Base-by-base conservation (phyloP, 2,888 invertebrate species). In the Rhagonycha lutea region DNA sequence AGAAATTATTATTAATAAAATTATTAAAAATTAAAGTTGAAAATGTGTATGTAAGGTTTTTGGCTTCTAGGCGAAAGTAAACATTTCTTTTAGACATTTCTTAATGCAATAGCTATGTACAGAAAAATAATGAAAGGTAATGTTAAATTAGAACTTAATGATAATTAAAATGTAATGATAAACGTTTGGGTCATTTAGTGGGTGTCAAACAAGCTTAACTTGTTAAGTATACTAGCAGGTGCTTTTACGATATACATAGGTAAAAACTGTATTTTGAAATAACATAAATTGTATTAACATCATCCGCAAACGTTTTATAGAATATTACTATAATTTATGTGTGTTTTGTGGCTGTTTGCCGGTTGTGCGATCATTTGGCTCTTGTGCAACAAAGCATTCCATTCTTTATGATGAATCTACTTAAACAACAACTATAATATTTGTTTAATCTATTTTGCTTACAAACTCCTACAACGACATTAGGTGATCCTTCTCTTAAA, bases 291-390 rank as follows among this genome's bases (percentile, higher is more conserved):
- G 69, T 61, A 63, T 68, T 14, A 73, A 73, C 63, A 73, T 73
- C 73, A 69, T 73, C 65, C 68, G 62, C 24, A 63, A 67, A 70
- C 62, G 67, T 70, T 74, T 70, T 70, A 60, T 63, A 61, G 61
- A 29, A 67, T 65, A 74, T 70, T 70, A 14, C 23, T 10, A 47
- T 74, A 74, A 74, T 74, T 74, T 74, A 74, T 74, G 74, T 60
- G 60, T 60, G 67, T 65, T 74, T 67, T 70, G 74, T 69, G 70
- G 67, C 74, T 74, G 74, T 70, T 74, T 61, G 74, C 70, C 32
- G 74, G 70, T 70, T 62, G 61, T 67, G 65, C 26, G 70, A 74
- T 70, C 70, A 70, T 70, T 74, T 74, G 74, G 74, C 74, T 70
- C 74, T 65, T 23, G 62, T 67, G 65, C 69, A 63, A 47, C 47